Base-by-base conservation (phyloP, 2,888 invertebrate species). In the Erynnis tages region DNA sequence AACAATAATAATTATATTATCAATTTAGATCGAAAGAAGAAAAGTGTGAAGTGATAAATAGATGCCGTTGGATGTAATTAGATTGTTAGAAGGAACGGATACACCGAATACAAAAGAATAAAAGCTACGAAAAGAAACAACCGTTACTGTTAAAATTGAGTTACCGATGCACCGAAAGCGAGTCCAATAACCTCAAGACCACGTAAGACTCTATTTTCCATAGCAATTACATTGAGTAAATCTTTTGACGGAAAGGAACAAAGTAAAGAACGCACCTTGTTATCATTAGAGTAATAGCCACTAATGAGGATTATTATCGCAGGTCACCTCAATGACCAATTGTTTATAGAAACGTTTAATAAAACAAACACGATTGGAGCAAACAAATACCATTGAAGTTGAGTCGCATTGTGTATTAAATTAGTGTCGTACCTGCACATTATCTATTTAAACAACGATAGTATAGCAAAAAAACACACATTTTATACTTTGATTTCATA, bases 91-190 rank as follows among this genome's bases (percentile, higher is more conserved):
- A 27, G 23, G 35, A 5, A 32, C 32, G 25, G 21, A 10, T 30
- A 32, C 25, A 29, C 13, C 23, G 14, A 7, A 14, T 40, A 50
- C 32, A 55, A 58, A 50, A 52, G 58, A 48, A 48, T 40, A 40
- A 32, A 38, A 48, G 40, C 8, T 37, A 37, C 50, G 56, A 57
- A 58, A 56, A 54, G 47, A 55, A 53, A 53, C 46, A 34, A 55
- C 49, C 53, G 50, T 43, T 41, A 35, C 16, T 46, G 7, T 23
- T 21, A 21, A 45, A 40, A 47, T 32, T 57, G 54, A 53, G 53
- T 68, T 66, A 79, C 77, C 71, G 75, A 55, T 54, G 69, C 62
- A 54, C 66, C 63, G 17, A 78, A 52, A 32, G 67, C 66, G 19
- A 71, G 61, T 65, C 76, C 69, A 53, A 79, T 59, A 59, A 71